Conservation (phyloP, 2,888 invertebrate genomes). For the Tethea ocularis region DNA sequence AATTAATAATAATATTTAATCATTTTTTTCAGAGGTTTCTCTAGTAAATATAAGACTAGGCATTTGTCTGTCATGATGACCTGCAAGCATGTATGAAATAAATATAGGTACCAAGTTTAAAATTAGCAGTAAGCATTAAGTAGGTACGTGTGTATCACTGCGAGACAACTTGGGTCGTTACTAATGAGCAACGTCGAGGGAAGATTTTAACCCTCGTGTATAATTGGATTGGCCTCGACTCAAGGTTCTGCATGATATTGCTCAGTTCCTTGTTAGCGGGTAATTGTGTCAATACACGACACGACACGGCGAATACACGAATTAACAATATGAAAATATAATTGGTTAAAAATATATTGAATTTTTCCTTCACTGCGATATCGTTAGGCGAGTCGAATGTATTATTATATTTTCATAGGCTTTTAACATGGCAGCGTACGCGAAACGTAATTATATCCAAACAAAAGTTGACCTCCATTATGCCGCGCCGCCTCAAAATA, state of each 20-base stretch:
- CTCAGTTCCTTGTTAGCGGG: background rate
- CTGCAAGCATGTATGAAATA: too few relatives aligned
- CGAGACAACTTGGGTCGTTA: background rate
- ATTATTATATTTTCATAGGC: slow-evolving; percentile 4
- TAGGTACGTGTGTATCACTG: too few relatives aligned
- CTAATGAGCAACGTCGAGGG: background rate
- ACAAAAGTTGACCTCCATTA: slow-evolving; percentile 4
- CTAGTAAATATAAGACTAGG: too few relatives aligned
- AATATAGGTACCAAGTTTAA: too few relatives aligned
- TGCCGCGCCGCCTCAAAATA: background rate
- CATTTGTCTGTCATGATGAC: too few relatives aligned
- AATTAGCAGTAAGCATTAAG: too few relatives aligned
- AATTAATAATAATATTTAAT: too few relatives aligned
- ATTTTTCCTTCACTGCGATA: background rate
- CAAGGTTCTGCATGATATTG: background rate
- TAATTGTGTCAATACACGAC: slow-evolving; percentile 2
- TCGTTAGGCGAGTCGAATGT: background rate
- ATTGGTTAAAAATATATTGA: background rate
- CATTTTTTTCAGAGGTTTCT: too few relatives aligned
- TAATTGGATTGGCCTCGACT: background rate
- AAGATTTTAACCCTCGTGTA: background rate
- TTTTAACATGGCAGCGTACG: background rate
- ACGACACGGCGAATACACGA: background rate
- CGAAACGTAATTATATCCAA: slow-evolving; percentile 4
- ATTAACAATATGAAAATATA: background rate